Conservation (phyloP, 2,797 vertebrate species). For the Microcaecilia unicolor region DNA sequence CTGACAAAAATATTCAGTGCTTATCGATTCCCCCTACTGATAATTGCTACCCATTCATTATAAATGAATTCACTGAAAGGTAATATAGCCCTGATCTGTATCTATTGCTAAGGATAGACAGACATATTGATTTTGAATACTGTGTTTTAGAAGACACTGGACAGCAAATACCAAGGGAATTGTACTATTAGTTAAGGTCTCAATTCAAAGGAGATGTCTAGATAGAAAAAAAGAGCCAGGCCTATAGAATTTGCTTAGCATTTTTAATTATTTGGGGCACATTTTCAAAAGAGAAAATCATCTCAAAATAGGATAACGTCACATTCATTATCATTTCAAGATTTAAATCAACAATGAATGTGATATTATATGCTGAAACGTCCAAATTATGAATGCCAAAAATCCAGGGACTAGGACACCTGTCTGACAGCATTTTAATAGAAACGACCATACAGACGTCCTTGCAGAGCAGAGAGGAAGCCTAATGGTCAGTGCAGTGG, state of each 20-base stretch:
- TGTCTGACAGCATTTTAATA: too few species aligned
- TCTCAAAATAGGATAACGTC: too few species aligned
- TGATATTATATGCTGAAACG: too few species aligned
- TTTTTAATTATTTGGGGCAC: too few species aligned
- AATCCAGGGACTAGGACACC: too few species aligned
- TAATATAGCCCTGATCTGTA: constrained; percentile 31
- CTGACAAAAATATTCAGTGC: constrained; percentile 41
- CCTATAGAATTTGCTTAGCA: constrained; percentile 4
- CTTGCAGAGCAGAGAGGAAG: too few species aligned
- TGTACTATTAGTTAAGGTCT: constrained; percentile 16
- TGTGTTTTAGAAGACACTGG: constrained; percentile 38
- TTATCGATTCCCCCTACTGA: constrained; percentile 52
- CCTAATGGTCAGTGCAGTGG: too few species aligned
- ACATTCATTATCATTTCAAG: too few species aligned
- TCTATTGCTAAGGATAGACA: constrained; percentile 37
- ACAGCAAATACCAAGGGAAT: constrained; percentile 32
- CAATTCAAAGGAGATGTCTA: constrained; percentile 25
- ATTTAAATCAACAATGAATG: too few species aligned
- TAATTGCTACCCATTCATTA: constrained; percentile 46
- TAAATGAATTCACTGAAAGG: constrained; percentile 43
- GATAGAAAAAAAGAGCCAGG: constrained; percentile 20
- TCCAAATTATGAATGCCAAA: too few species aligned
- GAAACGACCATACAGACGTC: too few species aligned
- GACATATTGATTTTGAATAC: constrained; percentile 10
- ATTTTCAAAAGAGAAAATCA: too few species aligned